Conservation (phyloP, 2,113 vertebrate genomes). For the Thomomys bottae region DNA sequence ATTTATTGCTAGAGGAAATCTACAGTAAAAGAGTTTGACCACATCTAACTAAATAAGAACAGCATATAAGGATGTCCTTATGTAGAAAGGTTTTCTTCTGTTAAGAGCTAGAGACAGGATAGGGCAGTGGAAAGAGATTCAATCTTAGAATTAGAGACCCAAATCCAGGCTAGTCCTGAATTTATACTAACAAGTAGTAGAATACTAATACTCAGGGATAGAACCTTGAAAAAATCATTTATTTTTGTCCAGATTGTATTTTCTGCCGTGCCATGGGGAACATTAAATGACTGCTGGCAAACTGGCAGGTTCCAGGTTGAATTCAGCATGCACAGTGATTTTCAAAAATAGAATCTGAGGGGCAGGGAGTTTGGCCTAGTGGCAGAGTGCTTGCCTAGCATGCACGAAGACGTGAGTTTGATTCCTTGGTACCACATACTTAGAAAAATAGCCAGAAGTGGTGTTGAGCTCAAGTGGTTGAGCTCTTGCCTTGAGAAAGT, state of each 20-base stretch:
- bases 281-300: not conserved
- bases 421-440: no score
- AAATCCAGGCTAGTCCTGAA: not conserved
- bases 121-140: not conserved
- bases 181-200: not conserved
- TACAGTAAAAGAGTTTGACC: not conserved
- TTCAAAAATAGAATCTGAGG: not conserved
- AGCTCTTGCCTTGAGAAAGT: no score
- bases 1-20: constrained; percentile 21
- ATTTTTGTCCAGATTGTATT: not conserved
- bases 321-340: not conserved
- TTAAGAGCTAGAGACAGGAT: not conserved
- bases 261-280: not conserved
- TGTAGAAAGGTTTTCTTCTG: not conserved
- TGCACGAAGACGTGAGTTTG: no score
- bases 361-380: no score
- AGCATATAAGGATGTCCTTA: not conserved
- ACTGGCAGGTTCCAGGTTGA: not conserved
- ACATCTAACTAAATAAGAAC: constrained; percentile 35
- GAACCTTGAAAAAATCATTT: not conserved
- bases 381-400: no score
- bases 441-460: no score
- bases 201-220: no score
- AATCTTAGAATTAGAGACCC: not conserved
- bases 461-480: no score